Evolutionary conservation across 1,140 invertebrate species (phyloP), one percentile per base, ranked within the genome.

Genomic region (Drosophila melanica): DNA sequence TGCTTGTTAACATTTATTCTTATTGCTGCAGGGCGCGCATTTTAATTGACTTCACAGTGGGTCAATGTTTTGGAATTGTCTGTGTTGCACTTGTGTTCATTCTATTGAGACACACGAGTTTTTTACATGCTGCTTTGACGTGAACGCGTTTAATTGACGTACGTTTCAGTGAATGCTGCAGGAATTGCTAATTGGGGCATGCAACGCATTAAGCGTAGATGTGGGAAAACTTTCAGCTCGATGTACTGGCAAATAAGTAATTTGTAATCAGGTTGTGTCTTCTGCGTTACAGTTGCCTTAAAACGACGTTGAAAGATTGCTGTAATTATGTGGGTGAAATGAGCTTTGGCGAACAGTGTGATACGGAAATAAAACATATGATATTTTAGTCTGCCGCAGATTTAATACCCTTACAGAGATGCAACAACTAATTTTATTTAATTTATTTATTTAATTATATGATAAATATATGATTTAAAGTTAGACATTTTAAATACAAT

Each of bases 21-120:
- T n/a, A 47, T 48, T 51, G 53, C 39, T 33, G 27, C 1, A 20
- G 57, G 42, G 50, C 41, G 27, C 27, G 68, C 66, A 71, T 81
- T 67, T 84, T 85, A 84, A 85, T 84, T 84, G 81, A 80, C 81
- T 67, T 51, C 30, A 41, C 64, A 67, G 44, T 70, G 74, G 81
- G 60, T 70, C 72, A 85, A 73, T 69, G 66, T 60, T 76, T 84
- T 62, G 45, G 51, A 69, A 71, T 71, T 72, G 71, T 58, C 8
- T 35, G 11, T 42, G 30, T 47, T 70, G 55, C 47, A 44, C 14
- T 48, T 39, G 54, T 16, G 37, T 42, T 68, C 42, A 44, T 20
- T 55, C 59, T 66, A 81, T 82, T 81, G 80, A 75, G 42, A 66
- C 41, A 51, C 42, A 69, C 18, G 45, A 55, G 47, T 33, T 54